Evolutionary conservation across 1,140 invertebrate genomes (phyloP).

Genomic region (Pogonomyrmex barbatus): DNA sequence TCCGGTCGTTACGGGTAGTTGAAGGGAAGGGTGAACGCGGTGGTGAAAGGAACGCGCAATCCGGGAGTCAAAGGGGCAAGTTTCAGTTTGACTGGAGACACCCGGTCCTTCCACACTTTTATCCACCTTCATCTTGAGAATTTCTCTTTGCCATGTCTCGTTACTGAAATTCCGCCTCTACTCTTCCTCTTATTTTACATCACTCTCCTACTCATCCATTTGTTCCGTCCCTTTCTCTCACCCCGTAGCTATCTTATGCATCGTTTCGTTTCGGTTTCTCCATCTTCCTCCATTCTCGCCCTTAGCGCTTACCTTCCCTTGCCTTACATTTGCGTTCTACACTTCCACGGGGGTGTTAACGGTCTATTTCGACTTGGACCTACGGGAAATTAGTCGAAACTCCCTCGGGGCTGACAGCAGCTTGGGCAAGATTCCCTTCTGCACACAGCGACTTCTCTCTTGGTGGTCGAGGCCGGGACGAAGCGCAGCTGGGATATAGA

Average conservation of each 20-base stretch:
- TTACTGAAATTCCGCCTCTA: constrained; percentile 11
- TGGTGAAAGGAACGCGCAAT: constrained; percentile 36
- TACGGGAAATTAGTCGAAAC: constrained; percentile 76
- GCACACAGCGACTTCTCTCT: constrained; percentile 54
- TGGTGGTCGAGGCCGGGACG: constrained; percentile 15
- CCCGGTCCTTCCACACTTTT: constrained; percentile 64
- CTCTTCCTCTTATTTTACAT: constrained; percentile 9
- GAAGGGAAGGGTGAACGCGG: constrained; percentile 44
- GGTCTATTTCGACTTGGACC: constrained; percentile 74
- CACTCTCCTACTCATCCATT: constrained; percentile 5
- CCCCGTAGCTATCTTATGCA: constrained; percentile 43
- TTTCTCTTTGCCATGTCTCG: constrained; percentile 52
- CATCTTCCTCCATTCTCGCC: constrained; percentile 22
- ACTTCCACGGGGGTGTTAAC: constrained; percentile 72
- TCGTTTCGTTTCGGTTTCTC: constrained; percentile 41
- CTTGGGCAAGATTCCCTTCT: constrained; percentile 62
- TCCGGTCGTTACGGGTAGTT: constrained; percentile 69
- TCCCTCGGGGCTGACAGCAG: constrained; percentile 64
- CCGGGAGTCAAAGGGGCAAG: constrained; percentile 70
- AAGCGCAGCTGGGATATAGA: constrained; percentile 58
- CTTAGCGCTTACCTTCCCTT: constrained; percentile 37
- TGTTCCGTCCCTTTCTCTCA: not conserved
- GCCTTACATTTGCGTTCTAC: constrained; percentile 36
- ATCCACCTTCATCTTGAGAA: constrained; percentile 39
- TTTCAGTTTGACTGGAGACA: constrained; percentile 73